Percentiles rank a stretch among this genome's conserved stretches.
Evolutionary conservation across 2,888 invertebrate genomes (phyloP).

Genomic region (Dendrolimus houi): DNA sequence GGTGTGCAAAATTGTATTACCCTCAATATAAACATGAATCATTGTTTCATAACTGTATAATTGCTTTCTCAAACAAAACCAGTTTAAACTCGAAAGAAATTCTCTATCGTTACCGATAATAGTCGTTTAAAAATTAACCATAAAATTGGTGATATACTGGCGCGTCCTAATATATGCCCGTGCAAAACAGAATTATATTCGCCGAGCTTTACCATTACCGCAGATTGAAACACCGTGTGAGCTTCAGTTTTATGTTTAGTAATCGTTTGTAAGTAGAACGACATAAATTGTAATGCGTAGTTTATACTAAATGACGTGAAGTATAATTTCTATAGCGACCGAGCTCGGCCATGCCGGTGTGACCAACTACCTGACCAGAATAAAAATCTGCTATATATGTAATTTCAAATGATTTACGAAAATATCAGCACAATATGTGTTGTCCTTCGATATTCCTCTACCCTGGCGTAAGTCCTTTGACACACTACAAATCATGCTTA

Average conservation of each 20-base stretch:
- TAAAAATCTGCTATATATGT: no score
- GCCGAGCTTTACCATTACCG: slow-evolving; percentile 35
- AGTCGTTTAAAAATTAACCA: slow-evolving; percentile 14
- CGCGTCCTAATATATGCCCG: slow-evolving; percentile 30
- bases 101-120: slow-evolving; percentile 13
- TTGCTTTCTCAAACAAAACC: slow-evolving; percentile 4
- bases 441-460: no score
- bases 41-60: not conserved
- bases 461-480: no score
- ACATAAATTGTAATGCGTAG: slow-evolving; percentile 38
- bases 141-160: slow-evolving; percentile 39
- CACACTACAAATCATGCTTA: no score
- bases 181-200: slow-evolving; percentile 41
- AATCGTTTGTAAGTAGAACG: slow-evolving; percentile 57
- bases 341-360: no score
- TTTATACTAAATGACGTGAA: not conserved
- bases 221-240: slow-evolving; percentile 41
- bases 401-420: no score
- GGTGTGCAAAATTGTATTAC: slow-evolving; percentile 3
- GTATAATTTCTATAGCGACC: no score
- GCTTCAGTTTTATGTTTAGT: slow-evolving; percentile 50
- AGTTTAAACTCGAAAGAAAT: slow-evolving; percentile 9
- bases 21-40: slow-evolving; percentile 2
- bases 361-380: no score
- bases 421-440: no score